phyloP scores from a whole-genome alignment of 2,797 vertebrate species.

The Cirrhinus molitorella region DNA sequence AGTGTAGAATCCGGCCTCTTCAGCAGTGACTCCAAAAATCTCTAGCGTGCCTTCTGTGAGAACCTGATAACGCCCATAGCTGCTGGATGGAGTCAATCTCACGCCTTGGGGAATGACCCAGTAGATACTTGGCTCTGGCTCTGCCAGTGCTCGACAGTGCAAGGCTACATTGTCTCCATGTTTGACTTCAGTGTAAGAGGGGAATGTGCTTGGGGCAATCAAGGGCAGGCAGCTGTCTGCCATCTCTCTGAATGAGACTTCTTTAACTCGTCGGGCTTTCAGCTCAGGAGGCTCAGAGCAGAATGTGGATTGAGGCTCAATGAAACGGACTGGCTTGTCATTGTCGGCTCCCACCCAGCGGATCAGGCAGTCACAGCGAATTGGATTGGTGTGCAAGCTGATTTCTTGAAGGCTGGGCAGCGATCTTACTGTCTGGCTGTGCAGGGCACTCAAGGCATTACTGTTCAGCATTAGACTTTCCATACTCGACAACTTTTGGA shows the following conservation, averaged over 20 bases:
- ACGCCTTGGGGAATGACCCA: constrained; percentile 91
- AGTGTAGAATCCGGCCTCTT: constrained; percentile 91
- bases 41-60: constrained; percentile 91
- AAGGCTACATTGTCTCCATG: constrained; percentile 79
- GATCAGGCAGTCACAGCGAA: constrained; percentile 95
- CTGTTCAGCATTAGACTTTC: constrained; percentile 99
- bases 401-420: constrained; percentile 95
- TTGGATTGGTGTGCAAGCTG: constrained; percentile 95
- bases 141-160: constrained; percentile 93
- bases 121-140: constrained; percentile 92
- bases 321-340: constrained; percentile 86
- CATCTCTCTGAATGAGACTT: constrained; percentile 94
- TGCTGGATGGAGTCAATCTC: constrained; percentile 76
- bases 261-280: constrained; percentile 84
- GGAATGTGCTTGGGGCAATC: constrained; percentile 88
- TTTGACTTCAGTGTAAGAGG: constrained; percentile 80
- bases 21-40: constrained; percentile 78
- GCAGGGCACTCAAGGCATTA: constrained; percentile 93
- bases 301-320: constrained; percentile 93
- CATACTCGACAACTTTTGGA: constrained; percentile 87
- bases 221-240: constrained; percentile 91
- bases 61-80: constrained; percentile 77
- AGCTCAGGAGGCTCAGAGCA: constrained; percentile 94
- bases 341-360: constrained; percentile 89
- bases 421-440: constrained; percentile 87